phyloP scores from a whole-genome alignment of 2,888 invertebrate genomes.

The Melitaea athalia region DNA sequence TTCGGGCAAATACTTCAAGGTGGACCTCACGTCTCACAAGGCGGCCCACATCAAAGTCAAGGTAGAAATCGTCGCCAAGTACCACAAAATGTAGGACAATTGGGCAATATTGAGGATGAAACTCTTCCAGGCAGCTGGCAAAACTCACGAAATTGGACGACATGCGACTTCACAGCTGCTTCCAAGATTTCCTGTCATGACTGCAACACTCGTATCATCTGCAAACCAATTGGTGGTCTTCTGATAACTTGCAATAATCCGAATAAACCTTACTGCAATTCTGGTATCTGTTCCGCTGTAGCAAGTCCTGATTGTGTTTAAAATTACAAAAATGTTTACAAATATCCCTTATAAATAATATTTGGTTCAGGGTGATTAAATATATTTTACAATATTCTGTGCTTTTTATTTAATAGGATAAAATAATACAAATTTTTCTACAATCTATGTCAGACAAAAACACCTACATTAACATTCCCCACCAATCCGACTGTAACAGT shows the following conservation, averaged over 20 bases:
- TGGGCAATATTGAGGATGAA: neutral
- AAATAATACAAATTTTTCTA: neutral
- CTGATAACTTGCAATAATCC: constrained; percentile 51
- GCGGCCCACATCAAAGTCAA: constrained; percentile 35
- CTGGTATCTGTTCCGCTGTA: constrained; percentile 56
- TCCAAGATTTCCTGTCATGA: constrained; percentile 35
- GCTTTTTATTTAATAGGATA: too few relatives aligned
- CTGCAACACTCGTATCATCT: constrained; percentile 37
- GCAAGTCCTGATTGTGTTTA: constrained; percentile 53
- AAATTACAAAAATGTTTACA: neutral
- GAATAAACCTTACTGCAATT: constrained; percentile 56
- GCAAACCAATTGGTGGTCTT: constrained; percentile 58
- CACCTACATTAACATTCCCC: neutral
- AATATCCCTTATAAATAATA: neutral
- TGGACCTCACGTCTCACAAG: constrained; percentile 36
- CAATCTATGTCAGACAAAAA: neutral
- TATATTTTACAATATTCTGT: too few relatives aligned
- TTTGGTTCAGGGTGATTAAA: neutral
- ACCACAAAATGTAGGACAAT: constrained; percentile 17
- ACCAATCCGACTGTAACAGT: constrained; percentile 12
- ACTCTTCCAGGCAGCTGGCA: neutral
- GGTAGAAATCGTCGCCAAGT: constrained; percentile 43
- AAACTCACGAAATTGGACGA: constrained; percentile 31
- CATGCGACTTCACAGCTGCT: constrained; percentile 24
- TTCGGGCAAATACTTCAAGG: constrained; percentile 38